A percentile compares a stretch with the other conserved stretches of the same genome.
Evolutionary conservation across 2,888 invertebrate species (phyloP).

Genomic region (Drosophila greeni): DNA sequence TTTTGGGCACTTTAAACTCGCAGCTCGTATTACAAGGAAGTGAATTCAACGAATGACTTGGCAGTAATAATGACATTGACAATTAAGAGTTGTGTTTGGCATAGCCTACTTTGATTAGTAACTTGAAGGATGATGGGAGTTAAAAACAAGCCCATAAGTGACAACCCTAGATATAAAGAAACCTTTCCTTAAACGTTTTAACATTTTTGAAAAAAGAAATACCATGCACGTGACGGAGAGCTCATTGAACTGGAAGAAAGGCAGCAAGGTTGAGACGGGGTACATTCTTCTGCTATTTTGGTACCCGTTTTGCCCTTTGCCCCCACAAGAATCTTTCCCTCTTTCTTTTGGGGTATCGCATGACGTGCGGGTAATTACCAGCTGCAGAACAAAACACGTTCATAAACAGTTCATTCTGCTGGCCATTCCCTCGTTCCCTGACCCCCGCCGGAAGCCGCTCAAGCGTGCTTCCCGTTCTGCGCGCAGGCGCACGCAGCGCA

Average conservation of each 20-base stretch:
- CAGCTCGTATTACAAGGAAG: background rate
- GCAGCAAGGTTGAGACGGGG: conserved; percentile 2
- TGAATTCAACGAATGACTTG: background rate
- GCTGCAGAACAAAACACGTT: conserved; percentile 48
- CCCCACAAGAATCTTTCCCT: conserved; percentile 20
- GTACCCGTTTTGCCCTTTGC: conserved; percentile 16
- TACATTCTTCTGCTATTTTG: conserved; percentile 1
- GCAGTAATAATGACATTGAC: conserved; percentile 3
- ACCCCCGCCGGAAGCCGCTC: conserved; percentile 49
- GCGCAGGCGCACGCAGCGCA: conserved; percentile 35
- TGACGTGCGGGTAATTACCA: conserved; percentile 65
- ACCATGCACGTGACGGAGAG: conserved; percentile 8
- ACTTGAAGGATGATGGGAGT: background rate
- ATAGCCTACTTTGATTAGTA: background rate
- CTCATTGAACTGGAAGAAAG: conserved; percentile 12
- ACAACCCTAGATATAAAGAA: background rate
- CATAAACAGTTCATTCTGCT: conserved; percentile 48
- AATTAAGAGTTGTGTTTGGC: background rate
- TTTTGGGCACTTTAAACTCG: conserved; percentile 2
- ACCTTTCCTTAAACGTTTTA: background rate
- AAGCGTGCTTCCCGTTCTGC: conserved; percentile 65
- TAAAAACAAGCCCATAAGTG: too few relatives aligned
- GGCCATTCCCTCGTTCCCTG: conserved; percentile 13
- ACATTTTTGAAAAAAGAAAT: too few relatives aligned
- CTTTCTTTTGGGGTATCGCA: conserved; percentile 40